Base-by-base conservation (phyloP, 2,888 invertebrate genomes). In the Philhelius pedissequus region DNA sequence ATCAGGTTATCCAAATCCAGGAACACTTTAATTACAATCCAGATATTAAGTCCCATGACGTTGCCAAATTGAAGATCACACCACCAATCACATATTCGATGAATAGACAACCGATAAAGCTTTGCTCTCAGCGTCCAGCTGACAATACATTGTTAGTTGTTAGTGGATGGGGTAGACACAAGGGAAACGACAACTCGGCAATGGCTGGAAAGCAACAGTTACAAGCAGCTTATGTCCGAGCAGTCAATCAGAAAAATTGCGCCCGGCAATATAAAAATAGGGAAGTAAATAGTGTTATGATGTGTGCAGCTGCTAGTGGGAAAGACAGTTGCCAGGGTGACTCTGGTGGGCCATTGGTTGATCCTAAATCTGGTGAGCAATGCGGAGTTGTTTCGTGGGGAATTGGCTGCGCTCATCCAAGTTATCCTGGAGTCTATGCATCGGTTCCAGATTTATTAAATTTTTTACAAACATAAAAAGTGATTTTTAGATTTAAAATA, bases 291-390 rank as follows among this genome's bases (percentile, higher is more conserved):
- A 22, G n/a, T 18, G 18, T n/a, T 3, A 68, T 68, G 68, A 18
- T 68, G 0, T 68, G 68, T 52, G 68, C 52, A 13, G 50, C 35
- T 38, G 38, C 32, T 0, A 4, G 1, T 3, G 68, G 68, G 1
- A 64, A 13, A 15, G 60, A 62, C 6, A 62, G 50, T 13, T 73
- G 71, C 2, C 60, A 60, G 18, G 71, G 71, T 0, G 71, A 73
- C 15, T 73, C 71, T n/a, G 71, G 71, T 18, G 71, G 71, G 6
- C 71, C 71, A 13, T 60, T 73, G 38, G 50, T 60, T 13, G 22
- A 62, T 38, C 18, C 20, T 8, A 3, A 1, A 3, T 62, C 50
- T 20, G 35, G 22, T 9, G 38, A 62, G 3, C 71, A 50, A n/a
- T 38, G 38, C 18, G 71, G 71, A 1, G 4, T 73, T 15, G 22